Base-by-base conservation (phyloP, 2,797 vertebrate genomes). In the Semaprochilodus insignis region DNA sequence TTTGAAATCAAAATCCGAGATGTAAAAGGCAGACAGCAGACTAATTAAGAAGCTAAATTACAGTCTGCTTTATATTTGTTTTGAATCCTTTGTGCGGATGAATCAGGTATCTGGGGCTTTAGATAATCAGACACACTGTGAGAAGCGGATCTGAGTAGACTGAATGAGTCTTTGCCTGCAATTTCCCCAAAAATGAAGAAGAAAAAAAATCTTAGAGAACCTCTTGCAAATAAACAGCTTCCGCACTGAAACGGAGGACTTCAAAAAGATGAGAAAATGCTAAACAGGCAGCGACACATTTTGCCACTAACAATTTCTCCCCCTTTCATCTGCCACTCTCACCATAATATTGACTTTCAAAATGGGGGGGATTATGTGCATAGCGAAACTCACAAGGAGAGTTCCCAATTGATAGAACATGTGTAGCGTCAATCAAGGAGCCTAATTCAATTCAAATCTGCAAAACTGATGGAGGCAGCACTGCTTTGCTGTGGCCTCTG, bases 401-500 rank as follows among this genome's bases (percentile, higher is more conserved):
- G 67, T 57, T 85, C 81, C 27, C 6, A 66, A 86, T 83, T 85
- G 87, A 90, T 91, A 60, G 87, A 80, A 85, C 63, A 85, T 57
- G 73, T 71, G 48, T 16, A 51, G 78, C 85, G 89, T 90, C 92
- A 90, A 78, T 93, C 90, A 92, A 87, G 88, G 75, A 62, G 57
- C 51, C 81, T 69, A 82, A 88, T 90, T 87, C 82, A 31, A 25
- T 86, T 74, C 75, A 84, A 78, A 23, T 84, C 66, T 67, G 80
- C 66, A 79, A 57, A 87, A 91, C 85, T 74, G 36, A 85, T 88
- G 86, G 85, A 88, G 84, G 87, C 85, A 82, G 78, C 82, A 85
- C 83, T 89, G 89, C 89, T 40, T 71, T 92, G 88, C 83, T 4
- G 72, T 87, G 91, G 89, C 88, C 88, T 91, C 89, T 73, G 16